A percentile compares a stretch with the other conserved stretches of the same genome.
These are phyloP conservation scores for Pachyrhynchus sulphureomaculatus DNA, from an alignment of 1,140 invertebrate genomes.

Conservation along the genomic window DNA sequence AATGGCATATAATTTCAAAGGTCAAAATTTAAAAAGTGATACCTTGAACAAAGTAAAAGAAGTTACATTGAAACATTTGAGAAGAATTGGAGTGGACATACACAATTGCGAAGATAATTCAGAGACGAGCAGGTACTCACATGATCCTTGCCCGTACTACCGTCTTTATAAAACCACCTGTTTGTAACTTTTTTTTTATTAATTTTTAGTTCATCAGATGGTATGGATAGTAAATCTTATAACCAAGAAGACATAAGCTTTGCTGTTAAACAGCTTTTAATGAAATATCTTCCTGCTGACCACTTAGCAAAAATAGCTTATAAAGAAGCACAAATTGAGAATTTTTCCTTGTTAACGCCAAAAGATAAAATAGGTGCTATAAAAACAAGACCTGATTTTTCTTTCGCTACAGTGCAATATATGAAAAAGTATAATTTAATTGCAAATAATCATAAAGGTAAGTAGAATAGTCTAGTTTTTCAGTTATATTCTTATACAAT, in stretches of 20 bases:
- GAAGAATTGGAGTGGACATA: slow-evolving; percentile 54
- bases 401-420: slow-evolving; percentile 65
- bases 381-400: slow-evolving; percentile 56
- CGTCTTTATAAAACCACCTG: no score
- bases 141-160: no score
- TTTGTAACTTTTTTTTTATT: background rate
- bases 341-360: slow-evolving; percentile 1
- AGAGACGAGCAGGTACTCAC: slow-evolving; percentile 12
- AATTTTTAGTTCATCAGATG: slow-evolving; percentile 11
- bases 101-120: slow-evolving; percentile 32
- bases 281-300: slow-evolving; percentile 64
- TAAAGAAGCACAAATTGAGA: slow-evolving; percentile 15
- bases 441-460: slow-evolving; percentile 5
- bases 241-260: slow-evolving; percentile 43
- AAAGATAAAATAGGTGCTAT: slow-evolving; percentile 22
- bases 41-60: slow-evolving; percentile 52
- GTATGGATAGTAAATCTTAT: slow-evolving; percentile 13
- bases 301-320: slow-evolving; percentile 51
- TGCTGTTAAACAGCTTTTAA: slow-evolving; percentile 61
- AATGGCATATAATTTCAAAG: slow-evolving; percentile 22
- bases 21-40: slow-evolving; percentile 39
- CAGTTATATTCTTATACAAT: no score
- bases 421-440: slow-evolving; percentile 62
- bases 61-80: slow-evolving; percentile 55
- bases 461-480: no score